Conservation (phyloP, 2,797 vertebrate species). For the Tangara arthus region DNA sequence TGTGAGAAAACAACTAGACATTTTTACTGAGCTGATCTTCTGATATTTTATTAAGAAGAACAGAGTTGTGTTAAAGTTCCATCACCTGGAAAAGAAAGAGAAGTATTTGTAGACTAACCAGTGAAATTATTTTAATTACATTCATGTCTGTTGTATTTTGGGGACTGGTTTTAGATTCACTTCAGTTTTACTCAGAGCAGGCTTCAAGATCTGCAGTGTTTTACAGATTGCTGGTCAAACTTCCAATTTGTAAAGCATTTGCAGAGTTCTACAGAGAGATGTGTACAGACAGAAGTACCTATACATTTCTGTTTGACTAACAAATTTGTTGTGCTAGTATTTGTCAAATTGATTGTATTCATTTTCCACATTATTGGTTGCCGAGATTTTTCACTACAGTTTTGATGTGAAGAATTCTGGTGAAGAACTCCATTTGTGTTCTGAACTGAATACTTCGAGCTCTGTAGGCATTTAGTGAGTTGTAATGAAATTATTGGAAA, state of each 20-base stretch:
- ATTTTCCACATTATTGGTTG: neutral
- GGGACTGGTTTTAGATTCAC: neutral
- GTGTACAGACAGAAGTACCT: neutral
- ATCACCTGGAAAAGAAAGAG: neutral
- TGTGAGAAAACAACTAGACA: neutral
- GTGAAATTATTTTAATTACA: neutral
- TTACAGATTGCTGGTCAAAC: neutral
- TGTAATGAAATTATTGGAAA: neutral
- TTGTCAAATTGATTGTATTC: neutral
- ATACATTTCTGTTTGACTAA: neutral
- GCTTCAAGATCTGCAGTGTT: neutral
- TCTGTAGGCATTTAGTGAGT: neutral
- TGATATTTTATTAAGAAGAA: neutral
- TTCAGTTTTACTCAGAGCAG: neutral
- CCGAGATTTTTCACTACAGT: neutral
- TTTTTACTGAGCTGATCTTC: neutral
- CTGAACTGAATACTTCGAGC: neutral
- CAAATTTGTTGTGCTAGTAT: neutral
- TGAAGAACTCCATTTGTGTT: neutral
- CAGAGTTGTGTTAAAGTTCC: neutral
- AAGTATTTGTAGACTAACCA: neutral
- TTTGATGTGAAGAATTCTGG: neutral
- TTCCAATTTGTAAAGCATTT: neutral
- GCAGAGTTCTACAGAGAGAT: neutral
- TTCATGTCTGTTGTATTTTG: neutral